Base-by-base conservation (phyloP, 2,888 invertebrate species). In the Anthoptus insignis region DNA sequence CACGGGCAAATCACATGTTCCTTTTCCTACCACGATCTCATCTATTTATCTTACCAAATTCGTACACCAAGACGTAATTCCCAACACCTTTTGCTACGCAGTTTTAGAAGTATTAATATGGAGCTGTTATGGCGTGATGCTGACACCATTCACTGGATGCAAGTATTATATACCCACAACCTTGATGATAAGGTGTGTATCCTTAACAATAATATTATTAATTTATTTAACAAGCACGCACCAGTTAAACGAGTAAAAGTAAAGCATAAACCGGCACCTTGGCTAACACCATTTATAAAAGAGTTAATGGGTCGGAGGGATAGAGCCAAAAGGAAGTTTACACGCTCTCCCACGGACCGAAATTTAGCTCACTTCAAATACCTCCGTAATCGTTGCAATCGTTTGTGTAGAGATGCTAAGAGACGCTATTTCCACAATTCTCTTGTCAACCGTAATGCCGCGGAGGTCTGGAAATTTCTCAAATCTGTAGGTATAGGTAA, bases 261-360 rank as follows among this genome's bases (percentile, higher is more conserved):
- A 6, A 54, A 24, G 13, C 49, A 53, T n/a, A 5, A n/a, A n/a
- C 64, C 57, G 7, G 64, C 64, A 27, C 64, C 57, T 14, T 63
- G 63, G 52, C 42, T 64, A 14, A 27, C 58, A 14, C 14, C 50
- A 7, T 3, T 3, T 6, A 50, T 19, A 34, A 32, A 21, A 9
- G 29, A 11, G 2, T 9, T 53, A 1, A 65, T 59, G 59, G 21
- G n/a, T 16, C 58, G 29, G 13, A 58, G 54, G 16, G 32, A 65
- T 27, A 45, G 21, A 47, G 64, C 59, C 22, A 14, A 9, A 11
- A 32, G 32, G 9, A 37, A 34, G n/a, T 8, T 22, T 11, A 27
- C 3, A 7, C 27, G 27, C 27, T 27, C 27, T 27, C 53, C 60
- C 7, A 42, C 53, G 8, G 29, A 37, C 16, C 21, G 16, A 7